Evolutionary conservation across 1,140 invertebrate genomes (phyloP).

Genomic region (Zaprionus taronus): DNA sequence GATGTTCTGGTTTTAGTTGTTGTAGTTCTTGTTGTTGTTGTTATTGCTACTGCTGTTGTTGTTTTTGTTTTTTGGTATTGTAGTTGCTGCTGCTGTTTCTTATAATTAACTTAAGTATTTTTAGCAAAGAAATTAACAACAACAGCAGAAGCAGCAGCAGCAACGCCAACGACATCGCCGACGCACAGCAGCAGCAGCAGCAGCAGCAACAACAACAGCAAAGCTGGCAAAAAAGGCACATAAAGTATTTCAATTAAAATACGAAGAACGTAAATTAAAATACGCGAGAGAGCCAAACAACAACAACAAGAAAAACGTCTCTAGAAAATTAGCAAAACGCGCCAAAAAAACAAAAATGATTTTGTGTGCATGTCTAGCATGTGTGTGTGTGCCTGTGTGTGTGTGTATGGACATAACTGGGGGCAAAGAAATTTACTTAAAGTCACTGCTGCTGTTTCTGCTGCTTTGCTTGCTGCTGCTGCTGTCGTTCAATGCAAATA

Average conservation of each 20-base stretch:
- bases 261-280: constrained; percentile 44
- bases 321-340: constrained; percentile 36
- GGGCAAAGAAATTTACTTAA: constrained; percentile 25
- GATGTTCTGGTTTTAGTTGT: background rate
- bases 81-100: constrained; percentile 42
- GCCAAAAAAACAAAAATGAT: constrained; percentile 21
- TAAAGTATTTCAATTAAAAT: constrained; percentile 71
- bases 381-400: background rate
- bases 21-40: constrained; percentile 17
- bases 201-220: background rate
- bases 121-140: constrained; percentile 62
- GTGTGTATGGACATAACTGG: background rate
- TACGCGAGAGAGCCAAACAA: constrained; percentile 8
- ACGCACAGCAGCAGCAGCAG: constrained; percentile 16
- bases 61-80: background rate
- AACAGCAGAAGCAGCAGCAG: constrained; percentile 18
- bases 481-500: background rate
- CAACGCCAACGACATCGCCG: constrained; percentile 14
- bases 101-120: constrained; percentile 82
- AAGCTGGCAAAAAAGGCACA: constrained; percentile 41
- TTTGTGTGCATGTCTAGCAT: background rate
- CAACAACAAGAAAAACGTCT: constrained; percentile 19
- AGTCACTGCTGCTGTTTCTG: background rate
- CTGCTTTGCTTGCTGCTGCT: background rate
- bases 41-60: background rate